Evolutionary conservation across 2,888 invertebrate genomes (phyloP), one percentile per base, ranked within the genome.

Genomic region (Cheilosia vernalis): DNA sequence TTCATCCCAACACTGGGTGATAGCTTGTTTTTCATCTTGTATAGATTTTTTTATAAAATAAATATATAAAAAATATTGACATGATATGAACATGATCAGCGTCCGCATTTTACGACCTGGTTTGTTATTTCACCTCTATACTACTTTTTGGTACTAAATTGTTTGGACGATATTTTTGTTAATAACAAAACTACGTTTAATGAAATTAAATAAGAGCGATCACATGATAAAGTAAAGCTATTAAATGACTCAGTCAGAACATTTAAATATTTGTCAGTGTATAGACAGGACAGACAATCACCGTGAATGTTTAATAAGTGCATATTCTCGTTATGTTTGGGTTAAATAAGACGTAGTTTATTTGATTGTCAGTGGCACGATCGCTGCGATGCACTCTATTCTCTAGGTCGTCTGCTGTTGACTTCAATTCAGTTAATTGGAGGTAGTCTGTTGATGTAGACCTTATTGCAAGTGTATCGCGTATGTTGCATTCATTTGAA

Each of bases 341-440:
- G 15, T 17, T 17, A n/a, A 15, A 7, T 44, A 44, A n/a, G 5
- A 15, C 5, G 5, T 44, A 44, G 15, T 44, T 44, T 44, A 2
- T 17, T 44, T 17, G n/a, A 17, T n/a, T n/a, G 15, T n/a, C 42
- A 4, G 42, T n/a, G 9, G 9, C 30, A 30, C 30, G 9, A 30
- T 42, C 42, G 42, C 42, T 44, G 7, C 2, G 17, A n/a, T 19
- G 47, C 47, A n/a, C 7, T 19, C 1, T 42, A 15, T 17, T 7
- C 5, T 42, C 0, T 4, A 60, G 40, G n/a, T 60, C 4, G 37
- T 13, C 13, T 4, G 4, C 10, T 4, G 13, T 13, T 37, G 9
- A 49, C 15, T 2, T 33, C n/a, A 42, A 67, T 42, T 67, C 55
- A 55, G 55, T 67, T 17, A 3, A 19, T 55, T 15, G 30, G 4